Evolutionary conservation across 2,113 vertebrate species (phyloP).

Genomic region (Amblyornis subalaris): DNA sequence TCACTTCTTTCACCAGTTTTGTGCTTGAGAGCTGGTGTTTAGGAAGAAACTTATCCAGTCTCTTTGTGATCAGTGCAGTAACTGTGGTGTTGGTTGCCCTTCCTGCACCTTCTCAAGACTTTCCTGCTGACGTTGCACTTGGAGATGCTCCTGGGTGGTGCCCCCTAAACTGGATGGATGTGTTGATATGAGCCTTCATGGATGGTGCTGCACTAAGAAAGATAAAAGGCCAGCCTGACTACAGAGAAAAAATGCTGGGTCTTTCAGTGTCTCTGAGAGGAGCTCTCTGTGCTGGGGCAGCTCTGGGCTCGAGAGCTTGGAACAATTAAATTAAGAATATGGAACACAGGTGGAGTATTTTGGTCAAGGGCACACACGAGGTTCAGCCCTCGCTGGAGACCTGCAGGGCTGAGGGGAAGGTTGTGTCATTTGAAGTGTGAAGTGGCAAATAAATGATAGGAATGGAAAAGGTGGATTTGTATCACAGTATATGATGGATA

Average conservation of each 20-base stretch:
- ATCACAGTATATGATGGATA: accelerated
- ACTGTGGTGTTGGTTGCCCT: neutral
- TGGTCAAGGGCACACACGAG: neutral
- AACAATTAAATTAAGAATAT: neutral
- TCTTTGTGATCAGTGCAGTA: neutral
- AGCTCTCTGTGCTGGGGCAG: neutral
- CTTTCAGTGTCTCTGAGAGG: neutral
- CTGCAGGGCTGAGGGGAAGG: neutral
- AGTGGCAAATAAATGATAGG: neutral
- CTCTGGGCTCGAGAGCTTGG: neutral
- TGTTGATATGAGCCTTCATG: neutral
- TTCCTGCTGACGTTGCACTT: neutral
- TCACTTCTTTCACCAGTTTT: neutral
- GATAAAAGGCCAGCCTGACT: neutral
- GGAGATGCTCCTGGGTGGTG: neutral
- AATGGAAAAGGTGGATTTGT: neutral
- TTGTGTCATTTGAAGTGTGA: neutral
- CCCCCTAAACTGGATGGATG: neutral
- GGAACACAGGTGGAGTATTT: neutral
- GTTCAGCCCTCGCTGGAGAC: neutral
- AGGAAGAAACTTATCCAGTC: neutral
- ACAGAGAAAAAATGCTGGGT: neutral
- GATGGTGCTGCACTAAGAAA: neutral
- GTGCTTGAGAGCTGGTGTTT: neutral
- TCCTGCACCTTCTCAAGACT: neutral